Percentiles rank a stretch among this genome's conserved stretches.
These are phyloP conservation scores for Paraescarpia echinospica DNA, from an alignment of 1,140 invertebrate species.

Conservation along the genomic window DNA sequence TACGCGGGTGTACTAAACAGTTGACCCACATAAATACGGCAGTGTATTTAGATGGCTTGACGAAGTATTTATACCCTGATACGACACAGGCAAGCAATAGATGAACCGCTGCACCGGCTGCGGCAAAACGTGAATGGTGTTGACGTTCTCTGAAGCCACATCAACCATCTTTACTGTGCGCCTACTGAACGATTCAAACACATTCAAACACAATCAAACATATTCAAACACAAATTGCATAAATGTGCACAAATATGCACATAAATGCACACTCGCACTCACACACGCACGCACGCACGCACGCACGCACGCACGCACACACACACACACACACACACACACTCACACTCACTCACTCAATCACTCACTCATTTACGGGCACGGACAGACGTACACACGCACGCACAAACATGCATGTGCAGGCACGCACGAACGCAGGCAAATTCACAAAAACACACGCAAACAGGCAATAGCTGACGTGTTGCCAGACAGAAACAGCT, in stretches of 20 bases:
- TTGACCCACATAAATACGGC: no score
- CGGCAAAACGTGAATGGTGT: neutral
- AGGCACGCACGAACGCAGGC: neutral
- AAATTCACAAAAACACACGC: neutral
- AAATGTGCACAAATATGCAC: neutral
- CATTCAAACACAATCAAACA: neutral
- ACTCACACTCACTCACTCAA: neutral
- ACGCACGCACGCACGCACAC: neutral
- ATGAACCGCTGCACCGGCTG: no score
- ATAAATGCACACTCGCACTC: neutral
- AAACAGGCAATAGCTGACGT: neutral
- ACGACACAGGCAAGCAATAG: no score
- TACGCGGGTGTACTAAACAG: no score
- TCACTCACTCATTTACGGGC: neutral
- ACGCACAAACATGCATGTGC: neutral
- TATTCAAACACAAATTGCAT: neutral
- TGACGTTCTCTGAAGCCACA: neutral
- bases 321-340: neutral
- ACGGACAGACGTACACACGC: no score
- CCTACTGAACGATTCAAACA: neutral
- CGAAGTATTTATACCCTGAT: no score
- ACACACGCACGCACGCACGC: neutral
- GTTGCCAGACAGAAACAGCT: neutral
- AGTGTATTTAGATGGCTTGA: no score
- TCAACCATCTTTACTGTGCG: neutral